A percentile compares a stretch with the other conserved stretches of the same genome.
phyloP scores from a whole-genome alignment of 1,140 invertebrate species.

The Drosophila obscura region DNA sequence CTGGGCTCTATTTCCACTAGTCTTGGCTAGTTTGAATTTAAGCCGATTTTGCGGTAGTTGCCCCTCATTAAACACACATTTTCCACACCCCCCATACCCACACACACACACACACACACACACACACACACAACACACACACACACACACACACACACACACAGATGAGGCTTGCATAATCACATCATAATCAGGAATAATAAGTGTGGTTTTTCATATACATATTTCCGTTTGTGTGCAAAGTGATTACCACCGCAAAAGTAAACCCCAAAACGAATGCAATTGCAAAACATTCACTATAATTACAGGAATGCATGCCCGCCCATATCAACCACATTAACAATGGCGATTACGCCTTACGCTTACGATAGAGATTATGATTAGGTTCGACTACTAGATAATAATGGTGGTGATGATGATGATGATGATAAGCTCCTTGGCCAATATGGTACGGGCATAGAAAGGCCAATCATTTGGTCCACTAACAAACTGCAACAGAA shows the following conservation, averaged over 20 bases:
- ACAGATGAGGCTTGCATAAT: slow-evolving; percentile 29
- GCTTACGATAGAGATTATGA: slow-evolving; percentile 1
- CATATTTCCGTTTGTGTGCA: slow-evolving; percentile 22
- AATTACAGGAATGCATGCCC: slow-evolving; percentile 25
- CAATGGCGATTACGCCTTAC: slow-evolving; percentile 8
- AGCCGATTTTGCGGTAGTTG: slow-evolving; percentile 50
- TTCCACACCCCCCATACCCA: slow-evolving; percentile 14
- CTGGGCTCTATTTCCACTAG: not conserved
- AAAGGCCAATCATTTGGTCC: slow-evolving; percentile 8
- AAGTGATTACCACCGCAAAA: slow-evolving; percentile 62
- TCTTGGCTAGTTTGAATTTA: slow-evolving; percentile 20
- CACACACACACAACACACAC: not conserved
- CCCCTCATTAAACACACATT: slow-evolving; percentile 29
- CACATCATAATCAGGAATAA: slow-evolving; percentile 67
- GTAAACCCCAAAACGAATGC: slow-evolving; percentile 67
- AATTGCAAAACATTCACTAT: slow-evolving; percentile 53
- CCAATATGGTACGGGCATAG: slow-evolving; percentile 2
- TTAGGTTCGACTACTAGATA: slow-evolving; percentile 35
- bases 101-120: not conserved
- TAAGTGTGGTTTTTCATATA: slow-evolving; percentile 58
- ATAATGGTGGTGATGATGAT: not conserved
- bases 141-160: slow-evolving; percentile 19
- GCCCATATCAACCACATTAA: not conserved
- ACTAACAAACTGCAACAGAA: too few species aligned
- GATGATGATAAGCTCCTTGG: not conserved